Evolutionary conservation across 2,113 vertebrate genomes (phyloP).

Genomic region (Sisor rabdophorus): DNA sequence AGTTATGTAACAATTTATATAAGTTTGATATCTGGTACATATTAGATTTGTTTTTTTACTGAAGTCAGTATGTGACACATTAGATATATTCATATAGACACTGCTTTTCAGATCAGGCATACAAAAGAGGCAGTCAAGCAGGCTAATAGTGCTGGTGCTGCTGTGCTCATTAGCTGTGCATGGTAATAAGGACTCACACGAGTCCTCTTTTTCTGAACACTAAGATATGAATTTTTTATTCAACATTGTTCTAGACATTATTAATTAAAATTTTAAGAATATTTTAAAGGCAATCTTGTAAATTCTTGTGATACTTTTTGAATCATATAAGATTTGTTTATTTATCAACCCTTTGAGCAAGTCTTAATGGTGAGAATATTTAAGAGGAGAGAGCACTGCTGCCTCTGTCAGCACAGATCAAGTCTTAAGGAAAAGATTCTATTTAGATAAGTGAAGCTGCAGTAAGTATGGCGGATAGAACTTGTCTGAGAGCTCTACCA

Average conservation of each 20-base stretch:
- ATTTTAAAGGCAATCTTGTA: not conserved
- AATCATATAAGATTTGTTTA: too few relatives aligned
- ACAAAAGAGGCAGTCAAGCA: slow-evolving; percentile 60
- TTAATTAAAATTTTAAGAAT: slow-evolving; percentile 18
- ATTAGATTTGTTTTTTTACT: not conserved
- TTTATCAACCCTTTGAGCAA: slow-evolving; percentile 40
- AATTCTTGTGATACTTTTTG: not conserved
- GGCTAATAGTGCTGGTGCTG: slow-evolving; percentile 55
- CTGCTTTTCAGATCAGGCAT: slow-evolving; percentile 44
- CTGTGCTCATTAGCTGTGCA: slow-evolving; percentile 64
- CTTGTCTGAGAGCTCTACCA: slow-evolving; percentile 46
- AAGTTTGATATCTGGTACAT: not conserved
- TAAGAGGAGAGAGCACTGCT: slow-evolving; percentile 40
- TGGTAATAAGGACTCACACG: slow-evolving; percentile 48
- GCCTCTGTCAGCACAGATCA: slow-evolving; percentile 47
- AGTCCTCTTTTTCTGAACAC: slow-evolving; percentile 62
- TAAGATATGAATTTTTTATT: slow-evolving; percentile 55
- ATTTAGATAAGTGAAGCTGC: slow-evolving; percentile 56
- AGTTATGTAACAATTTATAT: not conserved
- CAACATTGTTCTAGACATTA: not conserved
- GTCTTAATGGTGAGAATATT: slow-evolving; percentile 42
- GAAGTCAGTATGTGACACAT: slow-evolving; percentile 17
- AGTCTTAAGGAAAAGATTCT: slow-evolving; percentile 48
- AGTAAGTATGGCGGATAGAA: slow-evolving; percentile 49
- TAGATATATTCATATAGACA: slow-evolving; percentile 36